Conservation (phyloP, 2,797 vertebrate genomes). For the Cichlasoma orientale region DNA sequence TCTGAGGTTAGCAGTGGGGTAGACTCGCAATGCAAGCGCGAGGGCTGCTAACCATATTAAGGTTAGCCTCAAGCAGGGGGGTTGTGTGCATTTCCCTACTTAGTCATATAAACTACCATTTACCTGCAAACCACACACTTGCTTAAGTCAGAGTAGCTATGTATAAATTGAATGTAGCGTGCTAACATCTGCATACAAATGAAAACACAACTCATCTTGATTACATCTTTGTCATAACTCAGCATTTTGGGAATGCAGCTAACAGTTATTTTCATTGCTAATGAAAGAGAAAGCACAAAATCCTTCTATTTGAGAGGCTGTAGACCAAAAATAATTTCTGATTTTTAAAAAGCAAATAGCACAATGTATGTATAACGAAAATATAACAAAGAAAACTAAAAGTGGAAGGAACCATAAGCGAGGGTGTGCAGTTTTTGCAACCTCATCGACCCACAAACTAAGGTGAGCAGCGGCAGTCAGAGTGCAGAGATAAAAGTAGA, state of each 20-base stretch:
- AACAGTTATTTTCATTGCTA: not conserved
- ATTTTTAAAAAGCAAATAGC: not conserved
- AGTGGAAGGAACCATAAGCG: not conserved
- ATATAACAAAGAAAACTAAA: slow-evolving; percentile 6
- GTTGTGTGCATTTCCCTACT: slow-evolving; percentile 49
- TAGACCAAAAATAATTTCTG: not conserved
- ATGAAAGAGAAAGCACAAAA: not conserved
- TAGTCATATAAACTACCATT: slow-evolving; percentile 67
- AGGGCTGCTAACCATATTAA: slow-evolving; percentile 69
- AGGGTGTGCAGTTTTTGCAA: slow-evolving; percentile 43
- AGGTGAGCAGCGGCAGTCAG: slow-evolving; percentile 9
- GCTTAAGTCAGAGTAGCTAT: slow-evolving; percentile 10
- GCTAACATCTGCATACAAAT: not conserved
- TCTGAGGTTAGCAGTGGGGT: slow-evolving; percentile 72
- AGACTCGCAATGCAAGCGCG: slow-evolving; percentile 18
- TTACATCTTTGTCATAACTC: not conserved
- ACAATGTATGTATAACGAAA: not conserved
- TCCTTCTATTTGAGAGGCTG: not conserved
- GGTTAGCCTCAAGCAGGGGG: slow-evolving; percentile 63
- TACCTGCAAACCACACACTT: slow-evolving; percentile 64
- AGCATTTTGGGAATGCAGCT: not conserved
- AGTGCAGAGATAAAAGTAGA: slow-evolving; percentile 41
- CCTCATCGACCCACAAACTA: slow-evolving; percentile 40
- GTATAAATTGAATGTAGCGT: not conserved
- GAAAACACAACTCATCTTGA: not conserved